Percentiles rank a stretch among this genome's conserved stretches.
These are phyloP conservation scores for Puma concolor DNA, from an alignment of 2,113 vertebrate species.

Conservation along the genomic window DNA sequence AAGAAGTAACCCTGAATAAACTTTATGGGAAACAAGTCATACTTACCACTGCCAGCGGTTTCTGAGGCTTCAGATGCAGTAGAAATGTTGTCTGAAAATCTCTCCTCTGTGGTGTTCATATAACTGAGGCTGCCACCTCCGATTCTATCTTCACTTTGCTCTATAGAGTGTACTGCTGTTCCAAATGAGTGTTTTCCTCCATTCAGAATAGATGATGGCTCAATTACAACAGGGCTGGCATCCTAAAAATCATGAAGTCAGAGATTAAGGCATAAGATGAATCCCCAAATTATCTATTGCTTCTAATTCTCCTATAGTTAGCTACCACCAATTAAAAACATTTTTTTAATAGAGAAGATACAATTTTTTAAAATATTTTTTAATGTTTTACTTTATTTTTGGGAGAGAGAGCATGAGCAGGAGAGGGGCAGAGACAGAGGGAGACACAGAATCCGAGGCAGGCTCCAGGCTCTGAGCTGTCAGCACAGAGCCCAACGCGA, in stretches of 20 bases:
- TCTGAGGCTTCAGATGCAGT: conserved; percentile 96
- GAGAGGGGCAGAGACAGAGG: no score
- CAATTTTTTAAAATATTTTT: no score
- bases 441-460: no score
- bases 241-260: conserved; percentile 87
- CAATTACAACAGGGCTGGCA: conserved; percentile 93
- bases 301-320: not conserved
- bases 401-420: no score
- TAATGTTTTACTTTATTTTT: no score
- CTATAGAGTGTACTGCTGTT: conserved; percentile 82
- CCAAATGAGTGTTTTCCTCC: conserved; percentile 88
- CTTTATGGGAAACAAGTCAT: conserved; percentile 76
- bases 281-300: not conserved
- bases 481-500: no score
- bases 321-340: conserved; percentile 40
- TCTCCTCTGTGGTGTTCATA: conserved; percentile 91
- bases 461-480: no score
- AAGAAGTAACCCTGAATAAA: conserved; percentile 71
- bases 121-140: conserved; percentile 85
- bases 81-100: conserved; percentile 94
- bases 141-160: conserved; percentile 87
- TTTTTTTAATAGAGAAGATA: not conserved
- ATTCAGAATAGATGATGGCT: conserved; percentile 92
- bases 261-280: conserved; percentile 18
- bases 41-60: conserved; percentile 90